These are phyloP conservation scores for Crocodylus rhombifer DNA, from an alignment of 2,797 vertebrate genomes.

Conservation along the genomic window DNA sequence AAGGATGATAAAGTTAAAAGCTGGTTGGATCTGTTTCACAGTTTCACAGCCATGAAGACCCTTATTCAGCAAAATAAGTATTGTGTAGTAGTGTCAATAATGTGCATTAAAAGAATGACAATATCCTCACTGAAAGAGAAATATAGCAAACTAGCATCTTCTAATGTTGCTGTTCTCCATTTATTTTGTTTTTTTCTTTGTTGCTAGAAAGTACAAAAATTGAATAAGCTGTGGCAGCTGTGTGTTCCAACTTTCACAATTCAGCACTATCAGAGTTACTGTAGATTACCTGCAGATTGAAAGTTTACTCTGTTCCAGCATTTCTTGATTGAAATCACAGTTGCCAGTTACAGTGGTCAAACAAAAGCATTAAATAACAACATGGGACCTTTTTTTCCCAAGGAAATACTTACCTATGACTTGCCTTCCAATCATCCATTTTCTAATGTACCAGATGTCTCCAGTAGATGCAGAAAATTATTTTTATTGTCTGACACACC, in stretches of 20 bases:
- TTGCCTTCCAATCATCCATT: neutral
- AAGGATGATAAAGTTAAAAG: neutral
- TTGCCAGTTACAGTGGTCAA: neutral
- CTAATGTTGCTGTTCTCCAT: too few species aligned
- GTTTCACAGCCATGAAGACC: neutral
- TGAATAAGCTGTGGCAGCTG: neutral
- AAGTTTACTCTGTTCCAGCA: neutral
- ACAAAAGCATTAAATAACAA: neutral
- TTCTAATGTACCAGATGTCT: neutral
- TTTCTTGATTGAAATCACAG: neutral
- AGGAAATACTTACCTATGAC: neutral
- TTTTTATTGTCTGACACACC: neutral
- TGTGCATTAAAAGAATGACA: neutral
- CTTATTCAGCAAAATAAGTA: neutral
- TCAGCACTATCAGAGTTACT: neutral
- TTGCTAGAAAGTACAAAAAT: constrained; percentile 9
- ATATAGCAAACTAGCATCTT: neutral
- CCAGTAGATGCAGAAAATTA: neutral
- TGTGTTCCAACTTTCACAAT: neutral
- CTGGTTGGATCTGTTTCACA: neutral
- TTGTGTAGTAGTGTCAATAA: neutral
- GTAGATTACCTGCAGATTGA: neutral
- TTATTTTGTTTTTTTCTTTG: neutral
- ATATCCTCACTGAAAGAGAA: neutral
- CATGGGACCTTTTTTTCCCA: neutral